Evolutionary conservation across 2,888 invertebrate genomes (phyloP), one percentile per base, ranked within the genome.

Genomic region (Scaptomyza caliginosa): DNA sequence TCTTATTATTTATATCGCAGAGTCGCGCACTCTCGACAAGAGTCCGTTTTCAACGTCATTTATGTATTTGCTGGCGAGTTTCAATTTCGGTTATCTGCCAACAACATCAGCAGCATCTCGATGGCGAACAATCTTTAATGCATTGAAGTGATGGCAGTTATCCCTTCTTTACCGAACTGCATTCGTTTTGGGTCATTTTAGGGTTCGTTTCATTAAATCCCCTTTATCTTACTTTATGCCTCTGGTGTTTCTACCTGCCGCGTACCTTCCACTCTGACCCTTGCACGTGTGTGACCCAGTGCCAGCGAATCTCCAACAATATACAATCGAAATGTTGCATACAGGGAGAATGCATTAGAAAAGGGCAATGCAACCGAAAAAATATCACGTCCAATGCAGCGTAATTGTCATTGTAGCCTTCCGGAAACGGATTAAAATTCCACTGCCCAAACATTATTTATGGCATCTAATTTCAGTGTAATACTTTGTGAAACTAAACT

Each of bases 271-370:
- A 19, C 19, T 70, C 69, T 86, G 88, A 88, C 87, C 89, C 89
- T 87, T 89, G 90, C 89, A 89, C 89, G 89, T 89, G 89, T 88
- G 86, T 78, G 78, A 77, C 76, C 62, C 11, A 71, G 21, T 84
- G 81, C 75, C 67, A 67, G 46, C 17, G 66, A 75, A 81, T 84
- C 69, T 84, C 69, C 68, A 80, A 68, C 72, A 70, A 84, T 59
- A 51, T 19, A 60, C 60, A 59, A 59, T 59, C 38, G 24, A 39
- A 34, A 46, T 46, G 10, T 13, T 39, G 34, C 28, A 73, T 62
- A 54, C 62, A 71, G 8, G 16, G 34, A 57, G 38, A 73, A 67
- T 65, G 30, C 23, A 45, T 62, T 49, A 58, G 51, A 77, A 70
- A 77, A 77, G 67, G 71, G 59, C 66, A 67, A 65, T 74, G 50